Evolutionary conservation across 1,140 invertebrate genomes (phyloP), one percentile per base, ranked within the genome.

Genomic region (Bombus balteatus): DNA sequence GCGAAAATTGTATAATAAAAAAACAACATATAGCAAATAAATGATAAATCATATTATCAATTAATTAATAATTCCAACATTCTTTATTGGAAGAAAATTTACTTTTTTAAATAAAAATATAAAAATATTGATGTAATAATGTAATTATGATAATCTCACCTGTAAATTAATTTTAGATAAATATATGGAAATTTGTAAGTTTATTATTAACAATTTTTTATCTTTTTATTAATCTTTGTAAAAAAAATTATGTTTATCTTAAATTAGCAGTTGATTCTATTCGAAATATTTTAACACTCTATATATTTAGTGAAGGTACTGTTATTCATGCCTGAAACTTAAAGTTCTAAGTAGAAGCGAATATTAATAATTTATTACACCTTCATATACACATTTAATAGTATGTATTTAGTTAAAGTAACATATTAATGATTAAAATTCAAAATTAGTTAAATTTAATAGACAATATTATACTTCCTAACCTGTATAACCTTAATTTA

Each of bases 401-500:
- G n/a, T 73, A 73, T 4, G 41, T 73, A 32, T 32, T 43, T 73
- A 43, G 9, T 25, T 32, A 9, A 71, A 73, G n/a, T 3, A 73
- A 25, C 28, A 57, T 28, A 22, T 57, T n/a, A 47, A 18, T n/a
- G 9, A 39, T 39, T 10, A n/a, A 39, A n/a, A 57, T n/a, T 62
- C 5, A 22, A 59, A 39, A 62, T 2, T 66, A 47, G 18, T 59
- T 76, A 13, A 22, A 59, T 59, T 32, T 39, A 59, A 9, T 18
- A n/a, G 28, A 32, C 12, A 53, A 18, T 6, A 25, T 9, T 6
- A 25, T 13, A 34, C 15, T 18, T 75, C 39, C 39, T 15, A 65
- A 65, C 59, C 66, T 43, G 8, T 32, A 34, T 72, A 72, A 81
- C 47, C 79, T 81, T 22, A 70, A 53, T 37, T 28, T 70, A 8